Conservation (phyloP, 2,113 vertebrate species). For the Neopipo cinnamomea region DNA sequence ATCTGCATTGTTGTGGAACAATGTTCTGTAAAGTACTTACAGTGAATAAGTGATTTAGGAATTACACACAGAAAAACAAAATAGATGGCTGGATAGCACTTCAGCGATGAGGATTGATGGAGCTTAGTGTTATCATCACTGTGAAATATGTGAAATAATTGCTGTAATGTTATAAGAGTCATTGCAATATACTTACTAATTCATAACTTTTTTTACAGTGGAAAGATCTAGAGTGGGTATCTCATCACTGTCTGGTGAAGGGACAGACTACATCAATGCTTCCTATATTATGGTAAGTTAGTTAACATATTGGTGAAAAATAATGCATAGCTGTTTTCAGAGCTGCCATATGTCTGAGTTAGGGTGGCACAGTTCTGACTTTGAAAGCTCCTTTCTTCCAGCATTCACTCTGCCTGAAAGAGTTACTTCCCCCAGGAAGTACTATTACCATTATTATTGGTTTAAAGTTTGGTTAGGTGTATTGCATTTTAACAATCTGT, state of each 20-base stretch:
- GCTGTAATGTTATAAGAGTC: not conserved
- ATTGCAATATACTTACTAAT: not conserved
- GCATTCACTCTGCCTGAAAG: not conserved
- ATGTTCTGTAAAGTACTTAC: not conserved
- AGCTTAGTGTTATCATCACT: not conserved
- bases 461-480: not conserved
- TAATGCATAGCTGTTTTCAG: not conserved
- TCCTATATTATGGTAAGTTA: constrained; percentile 87
- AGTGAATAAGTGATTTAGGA: not conserved
- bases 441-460: not conserved
- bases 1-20: not conserved
- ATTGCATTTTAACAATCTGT: not conserved
- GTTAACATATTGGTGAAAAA: not conserved
- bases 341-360: not conserved
- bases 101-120: not conserved
- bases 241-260: constrained; percentile 78
- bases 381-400: not conserved
- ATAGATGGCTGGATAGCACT: not conserved
- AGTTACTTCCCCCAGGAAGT: not conserved
- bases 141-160: not conserved
- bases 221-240: constrained; percentile 88
- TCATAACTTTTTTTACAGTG: constrained; percentile 72
- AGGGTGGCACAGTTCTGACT: not conserved
- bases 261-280: constrained; percentile 91
- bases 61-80: not conserved